Evolutionary conservation across 2,797 vertebrate genomes (phyloP).

Genomic region (Salmo trutta): DNA sequence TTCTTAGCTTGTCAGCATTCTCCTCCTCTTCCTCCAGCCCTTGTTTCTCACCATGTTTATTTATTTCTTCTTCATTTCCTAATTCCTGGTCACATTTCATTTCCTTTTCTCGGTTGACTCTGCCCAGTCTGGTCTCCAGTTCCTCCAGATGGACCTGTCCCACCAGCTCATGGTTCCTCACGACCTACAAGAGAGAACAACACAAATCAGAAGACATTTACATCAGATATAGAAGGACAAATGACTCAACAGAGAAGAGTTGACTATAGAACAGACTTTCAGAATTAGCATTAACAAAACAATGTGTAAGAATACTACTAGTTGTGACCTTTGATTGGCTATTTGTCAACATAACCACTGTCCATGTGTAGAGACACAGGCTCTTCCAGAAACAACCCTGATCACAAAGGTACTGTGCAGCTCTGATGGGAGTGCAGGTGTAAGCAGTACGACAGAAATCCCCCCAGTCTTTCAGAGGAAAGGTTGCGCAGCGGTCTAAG

Average conservation of each 20-base stretch:
- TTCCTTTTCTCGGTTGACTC: background rate
- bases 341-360: background rate
- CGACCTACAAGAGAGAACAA: constrained; percentile 48
- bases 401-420: background rate
- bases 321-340: background rate
- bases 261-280: background rate
- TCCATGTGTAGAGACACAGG: background rate
- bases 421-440: background rate
- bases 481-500: background rate
- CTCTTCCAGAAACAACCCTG: background rate
- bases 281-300: background rate
- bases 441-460: background rate
- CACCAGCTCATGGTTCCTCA: constrained; percentile 73
- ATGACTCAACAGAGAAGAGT: background rate
- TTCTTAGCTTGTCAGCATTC: background rate
- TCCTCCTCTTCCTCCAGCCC: background rate
- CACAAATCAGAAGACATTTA: background rate
- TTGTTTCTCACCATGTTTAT: background rate
- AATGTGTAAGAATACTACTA: background rate
- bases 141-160: constrained; percentile 64
- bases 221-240: background rate
- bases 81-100: constrained; percentile 9
- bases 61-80: constrained; percentile 11
- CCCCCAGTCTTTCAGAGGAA: background rate
- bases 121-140: constrained; percentile 23